Evolutionary conservation across 1,140 invertebrate genomes (phyloP), one percentile per base, ranked within the genome.

Genomic region (Cecropterus lyciades): DNA sequence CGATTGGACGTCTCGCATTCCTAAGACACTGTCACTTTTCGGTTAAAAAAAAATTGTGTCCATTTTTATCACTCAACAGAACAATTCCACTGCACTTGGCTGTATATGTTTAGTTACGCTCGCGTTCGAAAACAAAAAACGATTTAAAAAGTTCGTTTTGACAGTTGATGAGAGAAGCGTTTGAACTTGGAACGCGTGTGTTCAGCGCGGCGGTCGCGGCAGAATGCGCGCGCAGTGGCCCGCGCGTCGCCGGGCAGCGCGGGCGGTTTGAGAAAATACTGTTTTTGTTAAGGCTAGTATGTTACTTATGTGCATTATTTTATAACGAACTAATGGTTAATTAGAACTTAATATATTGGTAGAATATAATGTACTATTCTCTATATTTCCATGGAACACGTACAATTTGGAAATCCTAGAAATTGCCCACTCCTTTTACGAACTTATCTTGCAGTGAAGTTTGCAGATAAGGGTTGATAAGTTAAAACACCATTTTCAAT

Each of bases 161-260:
- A 60, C 57, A 59, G 57, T 60, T 48, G 43, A 49, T 24, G n/a
- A n/a, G 45, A 62, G 15, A 16, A 16, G 59, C 48, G 59, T 62
- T 62, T 62, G 46, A 17, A 62, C 51, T 62, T 49, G 14, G 57
- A 62, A 59, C 55, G 65, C 75, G 77, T 66, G 65, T 69, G 70
- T 7, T 14, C 65, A 24, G 65, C 62, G 52, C 65, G 65, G 64
- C 65, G 69, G 56, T 67, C 69, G 72, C 72, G 69, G 64, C 66
- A 75, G 77, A 80, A 74, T 83, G 77, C 57, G 68, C 15, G 40
- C 46, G 52, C 9, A 24, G 20, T 24, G 20, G 20, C 20, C 20
- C 20, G 6, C 70, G 59, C 46, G 42, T 63, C 30, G 16, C n/a
- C 15, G 40, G 65, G 56, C 46, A 33, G 52, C 53, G 63, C 48